Evolutionary conservation across 2,113 vertebrate species (phyloP), one percentile per base, ranked within the genome.

Genomic region (Gracilinanus agilis): DNA sequence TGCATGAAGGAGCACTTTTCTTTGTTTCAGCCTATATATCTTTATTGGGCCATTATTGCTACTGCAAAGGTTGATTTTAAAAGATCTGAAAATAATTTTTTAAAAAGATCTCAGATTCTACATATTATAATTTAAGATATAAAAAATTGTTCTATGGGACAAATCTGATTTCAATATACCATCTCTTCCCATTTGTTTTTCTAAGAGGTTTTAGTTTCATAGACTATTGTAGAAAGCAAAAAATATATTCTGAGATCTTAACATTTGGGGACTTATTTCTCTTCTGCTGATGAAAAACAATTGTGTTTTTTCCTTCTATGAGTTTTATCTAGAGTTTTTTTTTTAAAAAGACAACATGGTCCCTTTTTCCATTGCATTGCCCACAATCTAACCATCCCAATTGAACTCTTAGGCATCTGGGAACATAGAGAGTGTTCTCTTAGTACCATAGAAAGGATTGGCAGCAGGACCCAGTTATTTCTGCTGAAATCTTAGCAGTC

Each of bases 41-140:
- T 90, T 95, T 90, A n/a, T 16, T 92, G 95, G 55, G 88, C 12
- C 92, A 83, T 9, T 40, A 40, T 83, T 83, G 67, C n/a, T 75
- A 93, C 40, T 90, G 24, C 25, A 54, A 89, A 75, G 13, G 19
- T 92, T 58, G 75, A 90, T 93, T 91, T 93, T 44, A 40, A 92
- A 96, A 92, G 89, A 19, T 90, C 93, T 90, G 8, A 44, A 61
- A 89, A 58, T 93, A 94, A 90, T 61, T 53, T 40, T 7, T 16
- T 34, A 24, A 95, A 53, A 58, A 92, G 23, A 24, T 24, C 53
- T 90, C 40, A 96, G 75, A 67, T 90, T 24, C 90, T 55, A 55
- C 61, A 58, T 40, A 58, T 40, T 94, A 91, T 83, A 12, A 92
- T 83, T 96, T 94, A 93, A 93, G 96, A 90, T 93, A 55, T 94